Evolutionary conservation across 2,797 vertebrate species (phyloP).

Genomic region (Chaunax sp.): DNA sequence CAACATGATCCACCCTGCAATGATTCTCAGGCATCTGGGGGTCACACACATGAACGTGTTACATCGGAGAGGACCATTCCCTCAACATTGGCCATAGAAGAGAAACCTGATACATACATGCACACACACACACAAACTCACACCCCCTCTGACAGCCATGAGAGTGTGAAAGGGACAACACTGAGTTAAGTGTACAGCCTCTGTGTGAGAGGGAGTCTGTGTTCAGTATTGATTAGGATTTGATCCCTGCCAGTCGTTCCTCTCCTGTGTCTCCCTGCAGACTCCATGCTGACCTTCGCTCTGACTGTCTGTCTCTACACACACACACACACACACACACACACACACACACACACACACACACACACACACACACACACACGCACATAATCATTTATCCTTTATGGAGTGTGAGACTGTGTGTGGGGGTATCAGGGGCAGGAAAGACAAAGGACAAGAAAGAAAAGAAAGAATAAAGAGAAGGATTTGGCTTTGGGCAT

Average conservation of each 20-base stretch:
- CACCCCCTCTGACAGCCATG: conserved; percentile 5
- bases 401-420: conserved; percentile 64
- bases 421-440: conserved; percentile 49
- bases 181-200: conserved; percentile 60
- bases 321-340: conserved; percentile 29
- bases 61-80: conserved; percentile 49
- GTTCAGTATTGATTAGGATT: conserved; percentile 79
- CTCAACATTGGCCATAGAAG: conserved; percentile 36
- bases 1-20: conserved; percentile 62
- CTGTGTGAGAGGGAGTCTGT: conserved; percentile 46
- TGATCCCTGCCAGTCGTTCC: conserved; percentile 75
- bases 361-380: conserved; percentile 13
- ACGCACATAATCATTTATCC: conserved; percentile 54
- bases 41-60: conserved; percentile 67
- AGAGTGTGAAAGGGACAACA: conserved; percentile 67
- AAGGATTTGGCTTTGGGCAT: conserved; percentile 75
- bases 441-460: conserved; percentile 35
- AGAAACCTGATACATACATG: conserved; percentile 56
- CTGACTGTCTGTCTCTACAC: conserved; percentile 52
- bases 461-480: conserved; percentile 51
- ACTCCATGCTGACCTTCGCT: conserved; percentile 75
- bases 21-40: conserved; percentile 76
- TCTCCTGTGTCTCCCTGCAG: conserved; percentile 65
- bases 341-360: conserved; percentile 34
- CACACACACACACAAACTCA: not conserved